Percentiles rank a stretch among this genome's conserved stretches.
Conservation (phyloP, 2,113 vertebrate species). For the Cyprinodon variegatus region DNA sequence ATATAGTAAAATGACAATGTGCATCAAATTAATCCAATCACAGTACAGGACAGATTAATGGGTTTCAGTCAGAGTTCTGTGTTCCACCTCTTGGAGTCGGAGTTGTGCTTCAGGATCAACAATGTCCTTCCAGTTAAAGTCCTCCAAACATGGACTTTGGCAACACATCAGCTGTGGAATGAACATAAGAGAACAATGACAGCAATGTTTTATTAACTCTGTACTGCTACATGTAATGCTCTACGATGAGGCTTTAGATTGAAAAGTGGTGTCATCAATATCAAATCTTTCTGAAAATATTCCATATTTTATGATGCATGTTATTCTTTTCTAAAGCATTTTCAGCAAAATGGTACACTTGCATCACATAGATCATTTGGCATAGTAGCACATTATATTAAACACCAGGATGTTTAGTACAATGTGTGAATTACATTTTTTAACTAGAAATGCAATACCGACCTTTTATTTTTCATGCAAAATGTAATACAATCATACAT, state of each 20-base stretch:
- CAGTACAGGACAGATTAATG: not conserved
- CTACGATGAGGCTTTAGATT: not conserved
- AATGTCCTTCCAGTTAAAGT: slow-evolving; percentile 68
- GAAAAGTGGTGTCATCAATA: not conserved
- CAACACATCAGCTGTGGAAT: slow-evolving; percentile 66
- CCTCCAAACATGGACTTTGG: slow-evolving; percentile 44
- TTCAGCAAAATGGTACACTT: no score
- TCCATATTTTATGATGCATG: not conserved
- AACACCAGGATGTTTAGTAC: no score
- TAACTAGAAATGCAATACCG: no score
- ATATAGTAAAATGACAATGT: not conserved
- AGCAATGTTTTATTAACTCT: not conserved
- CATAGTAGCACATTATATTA: no score
- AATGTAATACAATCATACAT: no score
- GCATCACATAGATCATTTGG: no score
- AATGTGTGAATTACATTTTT: no score
- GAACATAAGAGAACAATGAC: not conserved
- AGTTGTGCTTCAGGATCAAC: slow-evolving; percentile 50
- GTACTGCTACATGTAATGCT: not conserved
- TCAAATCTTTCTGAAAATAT: no score
- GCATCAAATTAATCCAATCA: not conserved
- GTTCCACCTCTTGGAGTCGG: slow-evolving; percentile 62
- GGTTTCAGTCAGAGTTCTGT: not conserved
- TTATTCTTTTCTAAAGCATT: not conserved
- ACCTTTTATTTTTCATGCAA: no score